Evolutionary conservation across 2,888 invertebrate genomes (phyloP).

Genomic region (Agonum fuliginosum): DNA sequence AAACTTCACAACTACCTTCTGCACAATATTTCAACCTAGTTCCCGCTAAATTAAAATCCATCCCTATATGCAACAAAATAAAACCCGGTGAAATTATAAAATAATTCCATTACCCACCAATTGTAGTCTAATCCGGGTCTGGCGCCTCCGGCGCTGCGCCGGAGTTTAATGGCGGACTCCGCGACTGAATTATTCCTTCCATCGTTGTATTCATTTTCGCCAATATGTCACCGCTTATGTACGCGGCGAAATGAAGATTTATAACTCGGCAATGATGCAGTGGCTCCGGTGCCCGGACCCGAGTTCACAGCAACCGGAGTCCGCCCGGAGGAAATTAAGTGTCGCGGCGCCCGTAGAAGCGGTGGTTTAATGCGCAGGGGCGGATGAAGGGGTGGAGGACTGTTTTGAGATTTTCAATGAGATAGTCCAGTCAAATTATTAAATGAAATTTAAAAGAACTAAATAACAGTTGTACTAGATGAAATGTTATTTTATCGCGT

Average conservation of each 20-base stretch:
- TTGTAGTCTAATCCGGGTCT: not conserved
- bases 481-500: too few species aligned
- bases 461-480: too few species aligned
- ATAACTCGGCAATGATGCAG: conserved; percentile 45
- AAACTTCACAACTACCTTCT: too few species aligned
- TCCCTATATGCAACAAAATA: not conserved
- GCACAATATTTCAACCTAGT: too few species aligned
- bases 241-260: conserved; percentile 50
- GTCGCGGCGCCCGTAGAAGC: conserved; percentile 6
- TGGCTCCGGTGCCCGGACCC: not conserved
- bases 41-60: too few species aligned
- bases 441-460: too few species aligned
- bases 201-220: conserved; percentile 53
- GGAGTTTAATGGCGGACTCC: conserved; percentile 1
- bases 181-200: conserved; percentile 44
- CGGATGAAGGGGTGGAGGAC: not conserved
- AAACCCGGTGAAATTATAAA: conserved; percentile 13
- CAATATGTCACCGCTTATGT: conserved; percentile 55
- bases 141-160: not conserved
- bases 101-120: conserved; percentile 5
- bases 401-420: not conserved
- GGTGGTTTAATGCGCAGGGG: conserved; percentile 3
- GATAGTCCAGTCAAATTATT: too few species aligned
- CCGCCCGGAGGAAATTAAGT: conserved; percentile 35
- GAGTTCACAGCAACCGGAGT: not conserved